These are phyloP conservation scores for Strix uralensis DNA, from an alignment of 2,113 vertebrate genomes.

Conservation along the genomic window DNA sequence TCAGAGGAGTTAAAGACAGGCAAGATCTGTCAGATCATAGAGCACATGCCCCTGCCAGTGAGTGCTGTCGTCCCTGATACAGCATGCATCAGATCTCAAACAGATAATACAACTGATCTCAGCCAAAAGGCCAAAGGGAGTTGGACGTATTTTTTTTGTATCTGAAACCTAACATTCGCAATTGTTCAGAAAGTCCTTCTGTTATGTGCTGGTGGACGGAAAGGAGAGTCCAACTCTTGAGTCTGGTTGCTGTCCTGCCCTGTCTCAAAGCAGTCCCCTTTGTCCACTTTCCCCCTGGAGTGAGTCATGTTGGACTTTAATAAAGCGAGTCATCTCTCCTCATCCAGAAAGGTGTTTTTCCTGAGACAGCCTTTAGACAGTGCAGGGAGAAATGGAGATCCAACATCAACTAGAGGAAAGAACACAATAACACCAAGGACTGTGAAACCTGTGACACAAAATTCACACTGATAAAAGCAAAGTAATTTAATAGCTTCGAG, in stretches of 20 bases:
- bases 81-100: not conserved
- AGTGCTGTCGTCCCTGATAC: not conserved
- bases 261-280: not conserved
- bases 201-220: not conserved
- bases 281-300: not conserved
- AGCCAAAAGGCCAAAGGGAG: conserved; percentile 28
- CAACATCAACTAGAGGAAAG: not conserved
- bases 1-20: conserved; percentile 15
- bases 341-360: not conserved
- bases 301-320: not conserved
- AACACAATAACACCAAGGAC: not conserved
- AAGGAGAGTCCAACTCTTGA: not conserved
- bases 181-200: not conserved
- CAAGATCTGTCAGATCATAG: conserved; percentile 34
- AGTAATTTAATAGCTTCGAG: not conserved
- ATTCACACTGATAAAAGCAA: not conserved
- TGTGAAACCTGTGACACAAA: not conserved
- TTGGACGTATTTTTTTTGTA: not conserved
- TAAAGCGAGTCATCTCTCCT: not conserved
- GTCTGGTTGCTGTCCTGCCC: not conserved
- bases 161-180: not conserved
- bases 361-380: not conserved
- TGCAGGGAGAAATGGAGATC: not conserved
- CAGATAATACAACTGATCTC: not conserved
- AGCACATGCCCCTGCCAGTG: conserved; percentile 2